phyloP scores from a whole-genome alignment of 2,888 invertebrate genomes.

The Vesta saturnalis region DNA sequence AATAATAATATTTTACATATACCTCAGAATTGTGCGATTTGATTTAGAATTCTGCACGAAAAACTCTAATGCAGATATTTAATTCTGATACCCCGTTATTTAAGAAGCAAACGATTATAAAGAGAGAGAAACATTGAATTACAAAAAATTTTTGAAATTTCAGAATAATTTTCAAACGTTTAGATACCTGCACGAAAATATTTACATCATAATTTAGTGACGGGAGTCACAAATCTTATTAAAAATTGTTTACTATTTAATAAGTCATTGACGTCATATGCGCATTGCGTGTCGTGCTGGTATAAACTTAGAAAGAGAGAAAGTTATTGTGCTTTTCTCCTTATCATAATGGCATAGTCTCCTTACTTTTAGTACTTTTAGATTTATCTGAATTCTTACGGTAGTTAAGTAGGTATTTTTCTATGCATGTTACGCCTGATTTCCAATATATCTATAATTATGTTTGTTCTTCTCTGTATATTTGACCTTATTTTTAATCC shows the following conservation, averaged over 20 bases:
- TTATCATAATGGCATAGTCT: slow-evolving; percentile 30
- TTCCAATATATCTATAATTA: neutral
- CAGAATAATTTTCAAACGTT: neutral
- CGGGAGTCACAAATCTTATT: neutral
- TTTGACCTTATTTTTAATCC: no score
- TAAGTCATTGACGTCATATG: slow-evolving; percentile 36
- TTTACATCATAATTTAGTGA: neutral
- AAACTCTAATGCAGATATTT: neutral
- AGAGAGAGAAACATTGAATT: neutral
- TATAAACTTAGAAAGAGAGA: slow-evolving; percentile 27
- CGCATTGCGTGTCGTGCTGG: slow-evolving; percentile 33
- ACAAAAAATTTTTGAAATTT: neutral
- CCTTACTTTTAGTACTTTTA: slow-evolving; percentile 17
- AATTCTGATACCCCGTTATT: neutral
- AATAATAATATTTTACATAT: neutral
- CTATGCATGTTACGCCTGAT: slow-evolving; percentile 23
- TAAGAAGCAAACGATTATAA: no score
- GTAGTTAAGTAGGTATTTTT: slow-evolving; percentile 19
- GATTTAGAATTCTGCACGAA: slow-evolving; percentile 2
- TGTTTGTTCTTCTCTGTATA: neutral
- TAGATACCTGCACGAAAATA: slow-evolving; percentile 6
- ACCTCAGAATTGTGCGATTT: neutral
- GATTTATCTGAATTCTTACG: slow-evolving; percentile 25
- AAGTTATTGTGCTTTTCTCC: slow-evolving; percentile 33
- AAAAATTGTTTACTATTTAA: slow-evolving; percentile 26